Base-by-base conservation (phyloP, 2,888 invertebrate genomes). In the Leptogaster cylindrica region DNA sequence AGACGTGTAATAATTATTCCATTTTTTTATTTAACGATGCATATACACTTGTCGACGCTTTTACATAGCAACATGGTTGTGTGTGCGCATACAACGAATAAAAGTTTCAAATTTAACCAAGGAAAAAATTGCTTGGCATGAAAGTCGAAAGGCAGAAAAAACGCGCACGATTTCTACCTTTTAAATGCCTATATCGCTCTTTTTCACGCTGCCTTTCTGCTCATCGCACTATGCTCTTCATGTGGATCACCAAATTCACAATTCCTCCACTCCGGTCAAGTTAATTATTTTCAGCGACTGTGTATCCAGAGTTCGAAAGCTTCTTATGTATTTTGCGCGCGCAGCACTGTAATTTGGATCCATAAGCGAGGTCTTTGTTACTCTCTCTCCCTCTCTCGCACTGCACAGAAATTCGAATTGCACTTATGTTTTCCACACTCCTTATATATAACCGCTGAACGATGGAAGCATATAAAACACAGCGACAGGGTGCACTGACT, bases 121-220 rank as follows among this genome's bases (percentile, higher is more conserved):
- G 3, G 12, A 61, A 36, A 41, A 44, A 61, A 61, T 27, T 16
- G 44, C 31, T 61, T 16, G 7, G 27, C 16, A 61, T 44, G 28
- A 25, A 44, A 48, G 12, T 14, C 44, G 44, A 18, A 61, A 31
- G 28, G 28, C 16, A 61, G 16, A 4, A 61, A 61, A 61, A 61
- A 3, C 61, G 41, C 61, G 61, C 61, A 61, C 61, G 61, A 41
- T 61, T 61, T 61, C 61, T 61, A 61, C 61, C 61, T 61, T 61
- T 44, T 44, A 41, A 27, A 44, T 18, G 25, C 4, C 10, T 44
- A 44, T 44, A 41, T 61, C 61, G 18, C 14, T 61, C 41, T 28
- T 28, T 18, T 4, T 61, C 44, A 2, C 2, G n/a, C 46, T 16
- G n/a, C 39, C 1, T 51, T 46, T 50, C n/a, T 1, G 28, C 33